phyloP scores from a whole-genome alignment of 2,797 vertebrate species.

The Mustela erminea region DNA sequence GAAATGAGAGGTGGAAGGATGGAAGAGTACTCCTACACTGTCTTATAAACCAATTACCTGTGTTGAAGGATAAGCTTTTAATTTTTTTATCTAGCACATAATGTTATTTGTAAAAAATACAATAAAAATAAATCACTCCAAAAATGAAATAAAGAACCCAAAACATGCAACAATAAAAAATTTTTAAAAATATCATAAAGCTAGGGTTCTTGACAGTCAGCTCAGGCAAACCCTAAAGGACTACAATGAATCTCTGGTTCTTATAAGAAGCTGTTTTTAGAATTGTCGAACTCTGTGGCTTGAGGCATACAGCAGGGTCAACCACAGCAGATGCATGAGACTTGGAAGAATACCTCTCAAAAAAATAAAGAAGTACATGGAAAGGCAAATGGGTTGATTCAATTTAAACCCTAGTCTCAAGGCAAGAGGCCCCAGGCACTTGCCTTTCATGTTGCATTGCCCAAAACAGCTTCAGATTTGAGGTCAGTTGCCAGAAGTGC shows the following conservation, averaged over 20 bases:
- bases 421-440: not conserved
- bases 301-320: not conserved
- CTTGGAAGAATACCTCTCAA: not conserved
- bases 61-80: not conserved
- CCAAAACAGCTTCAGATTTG: not conserved
- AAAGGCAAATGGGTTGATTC: not conserved
- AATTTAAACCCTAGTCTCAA: not conserved
- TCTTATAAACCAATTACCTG: not conserved
- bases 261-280: not conserved
- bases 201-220: not conserved
- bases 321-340: not conserved
- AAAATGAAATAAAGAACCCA: conserved; percentile 5
- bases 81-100: conserved; percentile 5
- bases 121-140: not conserved
- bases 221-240: not conserved
- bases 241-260: not conserved
- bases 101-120: not conserved
- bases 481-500: not conserved
- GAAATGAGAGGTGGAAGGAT: not conserved
- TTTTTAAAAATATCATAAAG: not conserved
- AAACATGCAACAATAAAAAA: not conserved
- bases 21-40: not conserved
- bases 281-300: not conserved
- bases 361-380: not conserved
- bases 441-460: not conserved